Evolutionary conservation across 2,797 vertebrate species (phyloP), one percentile per base, ranked within the genome.

Genomic region (Mus spretus): DNA sequence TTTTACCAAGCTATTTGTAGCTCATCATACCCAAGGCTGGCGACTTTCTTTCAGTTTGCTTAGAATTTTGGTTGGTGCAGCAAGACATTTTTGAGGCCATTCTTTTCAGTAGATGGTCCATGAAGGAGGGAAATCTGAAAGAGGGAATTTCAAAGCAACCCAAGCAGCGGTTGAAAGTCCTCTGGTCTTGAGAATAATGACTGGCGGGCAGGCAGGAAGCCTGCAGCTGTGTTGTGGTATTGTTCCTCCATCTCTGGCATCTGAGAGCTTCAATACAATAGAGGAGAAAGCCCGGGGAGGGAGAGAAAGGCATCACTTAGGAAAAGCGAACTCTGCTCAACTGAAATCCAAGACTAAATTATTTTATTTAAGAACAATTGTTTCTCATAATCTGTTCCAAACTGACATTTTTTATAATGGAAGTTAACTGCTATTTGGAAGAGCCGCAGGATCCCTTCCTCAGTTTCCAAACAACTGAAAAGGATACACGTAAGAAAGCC

Each of bases 121-220:
- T 77, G 91, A 97, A 98, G 93, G 94, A 97, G 93, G 92, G 95
- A 96, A 95, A 91, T 95, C 94, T 97, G 96, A 96, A 97, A 97
- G 95, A 97, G 96, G 92, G 94, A 98, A 96, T 95, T 94, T 98
- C 96, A 98, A 97, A 98, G 97, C 89, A 96, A 65, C 63, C 95
- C 47, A 93, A 96, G 82, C 84, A 81, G 94, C 89, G 91, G 97
- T 97, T 98, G 93, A 95, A 90, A 95, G 93, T 98, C 97, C 78
- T 85, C 63, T 70, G 20, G 93, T 96, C 95, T 92, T 92, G 94
- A 97, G 97, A 97, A 97, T 97, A 97, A 94, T 98, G 98, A 97
- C 97, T 96, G 96, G 97, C 95, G 79, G 89, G 67, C 94, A 92
- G 96, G 97, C 97, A 98, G 97, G 97, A 98, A 97, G 94, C 95